Conservation (phyloP, 2,113 vertebrate species). For the Eleginops maclovinus region DNA sequence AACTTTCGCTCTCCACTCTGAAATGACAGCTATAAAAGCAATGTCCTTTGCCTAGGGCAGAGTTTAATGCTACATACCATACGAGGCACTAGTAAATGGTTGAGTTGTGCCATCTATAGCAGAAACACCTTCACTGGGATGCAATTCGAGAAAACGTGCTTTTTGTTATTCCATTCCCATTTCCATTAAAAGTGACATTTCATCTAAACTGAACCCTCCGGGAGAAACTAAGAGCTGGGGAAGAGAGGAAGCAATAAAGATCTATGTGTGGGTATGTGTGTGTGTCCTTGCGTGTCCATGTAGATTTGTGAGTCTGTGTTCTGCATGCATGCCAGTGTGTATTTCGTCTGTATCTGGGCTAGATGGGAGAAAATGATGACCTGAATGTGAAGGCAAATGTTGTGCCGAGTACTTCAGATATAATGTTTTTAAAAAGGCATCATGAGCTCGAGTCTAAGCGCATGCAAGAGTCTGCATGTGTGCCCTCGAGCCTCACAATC, state of each 20-base stretch:
- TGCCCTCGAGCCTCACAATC: slow-evolving; percentile 77
- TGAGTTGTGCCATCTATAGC: slow-evolving; percentile 68
- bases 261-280: slow-evolving; percentile 43
- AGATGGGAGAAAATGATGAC: slow-evolving; percentile 49
- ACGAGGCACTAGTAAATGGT: slow-evolving; percentile 65
- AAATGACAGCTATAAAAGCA: slow-evolving; percentile 72
- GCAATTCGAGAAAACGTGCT: slow-evolving; percentile 73
- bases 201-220: slow-evolving; percentile 86
- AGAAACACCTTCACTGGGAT: slow-evolving; percentile 73
- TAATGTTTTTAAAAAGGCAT: slow-evolving; percentile 71
- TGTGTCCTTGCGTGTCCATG: slow-evolving; percentile 43
- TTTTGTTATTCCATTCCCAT: slow-evolving; percentile 87
- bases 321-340: slow-evolving; percentile 40
- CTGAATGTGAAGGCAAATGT: slow-evolving; percentile 57
- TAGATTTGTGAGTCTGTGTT: slow-evolving; percentile 43
- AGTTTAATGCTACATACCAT: slow-evolving; percentile 74
- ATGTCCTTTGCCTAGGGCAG: slow-evolving; percentile 63
- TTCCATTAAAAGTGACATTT: slow-evolving; percentile 91
- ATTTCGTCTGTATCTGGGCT: slow-evolving; percentile 30
- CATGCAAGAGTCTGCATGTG: slow-evolving; percentile 38
- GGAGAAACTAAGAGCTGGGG: slow-evolving; percentile 80
- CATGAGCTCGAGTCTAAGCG: slow-evolving; percentile 49
- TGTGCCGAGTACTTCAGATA: slow-evolving; percentile 24
- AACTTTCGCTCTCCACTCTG: slow-evolving; percentile 45
- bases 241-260: slow-evolving; percentile 79